Evolutionary conservation across 2,797 vertebrate species (phyloP).

Genomic region (Platyrinchus mystaceus): DNA sequence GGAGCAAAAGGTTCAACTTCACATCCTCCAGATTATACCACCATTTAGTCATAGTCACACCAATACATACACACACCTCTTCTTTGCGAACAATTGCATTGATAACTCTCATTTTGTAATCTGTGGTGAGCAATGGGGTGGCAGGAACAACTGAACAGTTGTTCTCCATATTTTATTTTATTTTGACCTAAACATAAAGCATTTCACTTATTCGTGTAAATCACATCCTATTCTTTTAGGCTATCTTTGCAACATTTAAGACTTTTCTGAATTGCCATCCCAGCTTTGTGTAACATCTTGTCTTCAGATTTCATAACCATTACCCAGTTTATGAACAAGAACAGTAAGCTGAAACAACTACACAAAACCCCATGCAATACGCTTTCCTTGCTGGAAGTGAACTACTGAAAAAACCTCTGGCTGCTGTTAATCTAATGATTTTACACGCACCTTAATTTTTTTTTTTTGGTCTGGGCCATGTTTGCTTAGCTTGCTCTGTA

Average conservation of each 20-base stretch:
- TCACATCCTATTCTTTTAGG: not conserved
- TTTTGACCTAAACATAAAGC: not conserved
- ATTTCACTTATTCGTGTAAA: not conserved
- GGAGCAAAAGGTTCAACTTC: not conserved
- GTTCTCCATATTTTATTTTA: not conserved
- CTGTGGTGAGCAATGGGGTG: not conserved
- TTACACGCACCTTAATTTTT: not conserved
- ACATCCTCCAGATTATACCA: not conserved
- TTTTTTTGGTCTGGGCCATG: conserved; percentile 2
- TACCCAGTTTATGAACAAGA: not conserved
- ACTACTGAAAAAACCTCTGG: not conserved
- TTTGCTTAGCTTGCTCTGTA: conserved; percentile 5
- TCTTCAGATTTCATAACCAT: not conserved
- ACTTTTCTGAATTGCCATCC: not conserved
- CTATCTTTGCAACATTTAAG: not conserved
- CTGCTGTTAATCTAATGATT: not conserved
- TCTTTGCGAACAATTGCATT: not conserved
- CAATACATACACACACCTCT: not conserved
- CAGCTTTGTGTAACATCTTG: not conserved
- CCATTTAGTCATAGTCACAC: not conserved
- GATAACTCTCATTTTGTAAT: not conserved
- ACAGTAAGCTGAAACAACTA: not conserved
- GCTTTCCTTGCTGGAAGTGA: not conserved
- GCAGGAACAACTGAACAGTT: not conserved
- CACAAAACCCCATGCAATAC: not conserved